A percentile compares a stretch with the other conserved stretches of the same genome.
phyloP scores from a whole-genome alignment of 2,888 invertebrate species.

The Hybos culiciformis region DNA sequence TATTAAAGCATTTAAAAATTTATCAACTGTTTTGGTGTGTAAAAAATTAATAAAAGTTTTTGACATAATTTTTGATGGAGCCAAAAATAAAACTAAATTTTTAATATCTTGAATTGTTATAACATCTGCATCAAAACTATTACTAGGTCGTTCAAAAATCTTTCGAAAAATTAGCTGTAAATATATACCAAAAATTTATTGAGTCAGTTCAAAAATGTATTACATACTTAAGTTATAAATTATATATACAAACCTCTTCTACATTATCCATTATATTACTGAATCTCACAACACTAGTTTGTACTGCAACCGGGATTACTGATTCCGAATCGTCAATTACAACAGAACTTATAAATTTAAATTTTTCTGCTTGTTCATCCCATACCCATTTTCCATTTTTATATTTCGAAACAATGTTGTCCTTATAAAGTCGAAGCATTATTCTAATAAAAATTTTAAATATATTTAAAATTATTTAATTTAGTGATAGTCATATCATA shows the following conservation, averaged over 20 bases:
- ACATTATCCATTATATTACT: conserved; percentile 22
- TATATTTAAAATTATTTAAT: no score
- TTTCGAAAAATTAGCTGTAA: conserved; percentile 20
- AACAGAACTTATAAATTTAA: conserved; percentile 17
- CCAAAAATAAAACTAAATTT: conserved; percentile 26
- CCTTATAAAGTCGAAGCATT: conserved; percentile 25
- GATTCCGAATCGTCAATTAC: conserved; percentile 7
- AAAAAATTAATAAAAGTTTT: conserved; percentile 25
- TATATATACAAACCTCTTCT: conserved; percentile 21
- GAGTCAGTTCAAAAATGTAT: background rate
- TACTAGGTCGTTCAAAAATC: conserved; percentile 20
- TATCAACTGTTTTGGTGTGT: conserved; percentile 24
- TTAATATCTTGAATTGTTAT: conserved; percentile 29
- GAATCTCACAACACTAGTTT: conserved; percentile 23
- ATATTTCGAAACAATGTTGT: conserved; percentile 23
- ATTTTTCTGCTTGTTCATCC: conserved; percentile 19
- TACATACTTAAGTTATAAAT: background rate
- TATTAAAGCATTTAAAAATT: conserved; percentile 26
- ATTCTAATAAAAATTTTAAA: no score
- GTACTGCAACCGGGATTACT: conserved; percentile 8
- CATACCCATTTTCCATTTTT: conserved; percentile 27
- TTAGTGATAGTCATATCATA: no score
- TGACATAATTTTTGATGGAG: conserved; percentile 24
- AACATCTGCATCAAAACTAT: conserved; percentile 22
- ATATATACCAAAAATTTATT: background rate